Percentiles rank a stretch among this genome's conserved stretches.
These are phyloP conservation scores for Nicator chloris DNA, from an alignment of 2,113 vertebrate species.

Conservation along the genomic window DNA sequence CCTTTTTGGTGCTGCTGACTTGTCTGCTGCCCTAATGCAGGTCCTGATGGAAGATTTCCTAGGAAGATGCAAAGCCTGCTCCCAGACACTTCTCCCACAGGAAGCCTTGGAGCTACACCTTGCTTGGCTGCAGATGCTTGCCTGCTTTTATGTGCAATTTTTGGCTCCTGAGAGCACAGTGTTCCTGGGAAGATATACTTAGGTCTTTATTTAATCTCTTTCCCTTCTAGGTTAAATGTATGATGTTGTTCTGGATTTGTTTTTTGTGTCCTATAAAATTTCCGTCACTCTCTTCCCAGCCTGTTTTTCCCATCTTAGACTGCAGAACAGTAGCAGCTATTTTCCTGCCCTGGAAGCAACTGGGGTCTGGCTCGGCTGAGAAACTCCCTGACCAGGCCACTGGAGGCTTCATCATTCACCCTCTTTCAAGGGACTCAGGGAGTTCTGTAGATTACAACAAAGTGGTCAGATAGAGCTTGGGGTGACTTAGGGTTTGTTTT, in stretches of 20 bases:
- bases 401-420: not conserved
- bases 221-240: not conserved
- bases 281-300: not conserved
- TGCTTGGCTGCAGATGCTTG: not conserved
- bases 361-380: not conserved
- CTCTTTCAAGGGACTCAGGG: not conserved
- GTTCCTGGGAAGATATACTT: not conserved
- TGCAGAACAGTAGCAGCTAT: not conserved
- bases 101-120: not conserved
- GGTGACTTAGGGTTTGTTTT: conserved; percentile 26
- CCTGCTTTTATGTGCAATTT: not conserved
- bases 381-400: not conserved
- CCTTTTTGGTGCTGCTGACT: not conserved
- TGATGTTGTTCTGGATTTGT: not conserved
- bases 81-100: not conserved
- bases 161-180: not conserved
- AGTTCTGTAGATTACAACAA: not conserved
- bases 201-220: not conserved
- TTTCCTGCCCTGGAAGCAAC: not conserved
- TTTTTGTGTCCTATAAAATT: not conserved
- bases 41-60: not conserved
- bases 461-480: not conserved
- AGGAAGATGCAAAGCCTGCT: not conserved
- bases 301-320: not conserved
- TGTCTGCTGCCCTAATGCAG: not conserved